Conservation (phyloP, 35 echinoderm and acorn worm genomes). For the Hemicentrotus pulcherrimus region DNA sequence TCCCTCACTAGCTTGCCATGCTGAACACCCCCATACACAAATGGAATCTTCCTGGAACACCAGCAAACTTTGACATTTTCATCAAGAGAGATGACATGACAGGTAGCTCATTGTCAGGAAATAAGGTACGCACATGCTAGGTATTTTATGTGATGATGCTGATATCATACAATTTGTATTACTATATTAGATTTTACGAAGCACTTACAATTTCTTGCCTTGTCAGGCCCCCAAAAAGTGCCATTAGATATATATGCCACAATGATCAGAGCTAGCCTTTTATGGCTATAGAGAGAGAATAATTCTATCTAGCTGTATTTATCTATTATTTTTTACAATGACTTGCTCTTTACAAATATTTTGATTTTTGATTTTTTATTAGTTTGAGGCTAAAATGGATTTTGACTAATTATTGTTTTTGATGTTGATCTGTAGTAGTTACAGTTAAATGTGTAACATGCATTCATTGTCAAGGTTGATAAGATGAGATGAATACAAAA, state of each 20-base stretch:
- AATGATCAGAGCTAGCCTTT: no score
- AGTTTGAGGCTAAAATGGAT: no score
- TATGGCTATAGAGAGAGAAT: no score
- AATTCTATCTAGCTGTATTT: no score
- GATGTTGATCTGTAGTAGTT: no score
- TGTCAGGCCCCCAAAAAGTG: neutral
- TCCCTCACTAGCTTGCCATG: slow-evolving; percentile 61
- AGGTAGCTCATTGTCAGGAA: slow-evolving; percentile 70
- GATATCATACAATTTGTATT: neutral
- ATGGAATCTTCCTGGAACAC: slow-evolving; percentile 86
- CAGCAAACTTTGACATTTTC: slow-evolving; percentile 73
- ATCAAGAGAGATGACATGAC: slow-evolving; percentile 94
- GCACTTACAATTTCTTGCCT: neutral
- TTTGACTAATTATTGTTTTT: no score
- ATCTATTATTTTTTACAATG: no score
- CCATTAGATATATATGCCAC: neutral
- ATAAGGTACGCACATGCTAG: slow-evolving; percentile 64
- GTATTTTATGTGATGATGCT: neutral
- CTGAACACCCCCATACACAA: slow-evolving; percentile 75
- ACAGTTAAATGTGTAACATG: no score
- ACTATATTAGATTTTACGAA: neutral
- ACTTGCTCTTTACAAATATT: no score
- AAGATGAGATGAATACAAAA: no score
- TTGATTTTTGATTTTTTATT: no score
- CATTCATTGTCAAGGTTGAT: no score